Percentiles rank a stretch among this genome's conserved stretches.
phyloP scores from a whole-genome alignment of 2,888 invertebrate genomes.

The Petrolisthes cinctipes region DNA sequence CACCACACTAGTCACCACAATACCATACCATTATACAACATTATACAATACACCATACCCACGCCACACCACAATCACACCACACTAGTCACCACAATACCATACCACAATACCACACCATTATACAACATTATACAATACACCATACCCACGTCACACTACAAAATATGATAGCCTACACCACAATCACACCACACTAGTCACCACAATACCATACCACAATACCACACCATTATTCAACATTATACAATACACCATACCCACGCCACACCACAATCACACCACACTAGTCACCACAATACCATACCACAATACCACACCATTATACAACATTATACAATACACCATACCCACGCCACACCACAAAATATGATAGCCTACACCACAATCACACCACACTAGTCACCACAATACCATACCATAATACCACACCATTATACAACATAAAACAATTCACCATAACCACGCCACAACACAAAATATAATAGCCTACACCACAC shows the following conservation, averaged over 20 bases:
- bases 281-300: not conserved
- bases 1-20: not conserved
- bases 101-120: not conserved
- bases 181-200: not conserved
- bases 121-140: no score
- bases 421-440: not conserved
- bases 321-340: no score
- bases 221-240: not conserved
- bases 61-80: not conserved
- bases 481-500: not conserved
- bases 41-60: no score
- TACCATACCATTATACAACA: not conserved
- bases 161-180: not conserved
- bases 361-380: no score
- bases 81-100: not conserved
- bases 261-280: not conserved
- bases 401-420: not conserved
- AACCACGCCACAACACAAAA: not conserved
- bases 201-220: not conserved
- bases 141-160: not conserved
- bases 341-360: no score
- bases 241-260: no score
- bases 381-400: not conserved
- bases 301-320: not conserved
- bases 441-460: no score